Base-by-base conservation (phyloP, 2,113 vertebrate genomes). In the Scomber scombrus region DNA sequence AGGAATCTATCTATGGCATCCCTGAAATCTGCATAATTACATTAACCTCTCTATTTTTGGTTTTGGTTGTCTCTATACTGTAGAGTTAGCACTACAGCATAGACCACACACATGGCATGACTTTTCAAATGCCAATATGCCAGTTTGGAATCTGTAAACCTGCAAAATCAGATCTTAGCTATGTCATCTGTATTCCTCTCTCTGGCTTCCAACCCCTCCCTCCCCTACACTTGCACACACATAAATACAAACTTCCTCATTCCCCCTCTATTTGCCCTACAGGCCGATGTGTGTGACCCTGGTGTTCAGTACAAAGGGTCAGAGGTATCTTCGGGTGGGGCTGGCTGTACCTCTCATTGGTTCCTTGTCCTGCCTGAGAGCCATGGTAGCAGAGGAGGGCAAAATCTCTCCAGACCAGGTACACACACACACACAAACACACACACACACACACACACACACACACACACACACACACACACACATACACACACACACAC, bases 271-370 rank as follows among this genome's bases (percentile, higher is more conserved):
- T 87, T 56, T 75, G 4, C 61, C 43, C 62, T n/a, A 23, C 84
- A 99, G 97, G 85, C 93, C 96, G 58, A 85, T 99, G 91, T 97
- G 95, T 52, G 92, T 99, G 74, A 98, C 95, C 3, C 92, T 99
- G 92, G 96, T 95, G 80, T 97, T 99, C 91, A 95, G 91, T 71
- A 87, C 93, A 1, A 96, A 97, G 93, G 95, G 94, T 74, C 91
- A 96, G 85, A 89, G 93, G 70, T 97, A 96, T 69, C 86, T 98
- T 80, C 95, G 96, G 21, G 91, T 98, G n/a, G 97, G 97, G 0
- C 87, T 99, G 89, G 97, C 97, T 0, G 95, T 98, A 66, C 97
- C 97, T 0, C 95, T 99, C 19, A 89, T 94, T 14, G 96, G 97
- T 69, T 95, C 95, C 0, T 78, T 98, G 76, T 95, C 96, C 0